Base-by-base conservation (phyloP, 2,797 vertebrate species). In the Enteromius radiatus region DNA sequence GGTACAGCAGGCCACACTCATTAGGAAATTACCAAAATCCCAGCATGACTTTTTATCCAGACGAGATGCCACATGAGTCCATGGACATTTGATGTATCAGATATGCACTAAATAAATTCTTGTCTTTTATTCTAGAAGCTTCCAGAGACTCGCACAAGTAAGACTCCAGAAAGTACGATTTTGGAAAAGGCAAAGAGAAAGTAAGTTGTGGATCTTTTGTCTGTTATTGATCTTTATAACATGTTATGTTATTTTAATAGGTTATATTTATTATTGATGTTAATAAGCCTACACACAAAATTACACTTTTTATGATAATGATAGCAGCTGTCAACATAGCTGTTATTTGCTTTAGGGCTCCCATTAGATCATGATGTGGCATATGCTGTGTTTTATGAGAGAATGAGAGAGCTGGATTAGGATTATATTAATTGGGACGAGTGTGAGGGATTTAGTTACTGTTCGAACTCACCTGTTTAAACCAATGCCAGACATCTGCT, bases 141-240 rank as follows among this genome's bases (percentile, higher is more conserved):
- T 89, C 88, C 92, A 85, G 92, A 95, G 84, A 90, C 90, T 84
- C 89, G 84, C 91, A 91, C 84, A 87, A 84, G 19, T 11, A 80
- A 80, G 41, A 77, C 84, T 11, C 88, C 91, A 14, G 56, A 63
- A 31, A 43, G 11, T 45, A 76, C 14, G 36, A 45, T 41, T 89
- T 67, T 82, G 41, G 95, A 93, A 91, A 91, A 89, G 83, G 90
- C 84, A 65, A 91, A 84, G 4, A 93, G 89, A 92, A 95, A 92
- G 97, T 97, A 94, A 91, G 94, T 92, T 45, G 19, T 45, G 15
- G 21, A 43, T 47, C 21, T 65, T 12, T 12, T 31, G 21, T 5
- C 61, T 54, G 31, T 70, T 23, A 80, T 23, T 63, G 31, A 52
- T 45, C 19, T 19, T 4, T 31, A 28, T 12, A 56, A 54, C 52